Conservation (phyloP, 2,797 vertebrate genomes). For the Anguilla anguilla region DNA sequence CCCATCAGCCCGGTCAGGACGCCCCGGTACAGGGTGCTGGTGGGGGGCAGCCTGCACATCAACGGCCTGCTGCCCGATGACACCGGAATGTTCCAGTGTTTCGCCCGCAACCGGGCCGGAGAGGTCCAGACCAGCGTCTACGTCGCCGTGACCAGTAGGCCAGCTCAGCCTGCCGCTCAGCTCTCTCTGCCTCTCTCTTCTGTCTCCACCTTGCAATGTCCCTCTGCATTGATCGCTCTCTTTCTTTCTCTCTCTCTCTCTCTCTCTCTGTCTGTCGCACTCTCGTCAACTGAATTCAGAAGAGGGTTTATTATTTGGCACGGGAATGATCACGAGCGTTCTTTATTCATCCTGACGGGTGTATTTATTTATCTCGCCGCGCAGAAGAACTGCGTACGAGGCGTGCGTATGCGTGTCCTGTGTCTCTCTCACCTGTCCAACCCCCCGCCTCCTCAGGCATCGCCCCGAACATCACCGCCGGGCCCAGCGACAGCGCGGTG, state of each 20-base stretch:
- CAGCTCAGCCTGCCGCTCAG: conserved; percentile 34
- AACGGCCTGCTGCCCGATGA: conserved; percentile 90
- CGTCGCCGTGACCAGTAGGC: conserved; percentile 95
- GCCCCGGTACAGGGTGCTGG: conserved; percentile 83
- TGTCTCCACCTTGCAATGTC: conserved; percentile 13
- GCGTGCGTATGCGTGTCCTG: not conserved
- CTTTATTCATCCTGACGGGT: not conserved
- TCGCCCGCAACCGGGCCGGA: conserved; percentile 86
- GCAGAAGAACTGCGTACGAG: not conserved
- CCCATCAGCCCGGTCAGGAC: conserved; percentile 82
- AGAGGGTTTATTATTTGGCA: not conserved
- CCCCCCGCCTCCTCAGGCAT: conserved; percentile 75
- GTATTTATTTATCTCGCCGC: not conserved
- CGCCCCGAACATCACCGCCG: conserved; percentile 93
- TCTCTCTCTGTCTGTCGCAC: not conserved
- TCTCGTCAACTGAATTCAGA: not conserved
- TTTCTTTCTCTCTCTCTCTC: conserved; percentile 18
- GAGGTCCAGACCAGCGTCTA: conserved; percentile 97
- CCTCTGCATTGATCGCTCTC: conserved; percentile 29
- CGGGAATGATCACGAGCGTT: not conserved
- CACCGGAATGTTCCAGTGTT: conserved; percentile 98
- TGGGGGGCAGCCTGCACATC: conserved; percentile 89
- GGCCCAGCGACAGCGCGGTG: conserved; percentile 92
- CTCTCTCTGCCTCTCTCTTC: conserved; percentile 38
- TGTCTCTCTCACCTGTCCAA: not conserved